phyloP scores from a whole-genome alignment of 1,140 invertebrate species.

The Bombus difficillimus region DNA sequence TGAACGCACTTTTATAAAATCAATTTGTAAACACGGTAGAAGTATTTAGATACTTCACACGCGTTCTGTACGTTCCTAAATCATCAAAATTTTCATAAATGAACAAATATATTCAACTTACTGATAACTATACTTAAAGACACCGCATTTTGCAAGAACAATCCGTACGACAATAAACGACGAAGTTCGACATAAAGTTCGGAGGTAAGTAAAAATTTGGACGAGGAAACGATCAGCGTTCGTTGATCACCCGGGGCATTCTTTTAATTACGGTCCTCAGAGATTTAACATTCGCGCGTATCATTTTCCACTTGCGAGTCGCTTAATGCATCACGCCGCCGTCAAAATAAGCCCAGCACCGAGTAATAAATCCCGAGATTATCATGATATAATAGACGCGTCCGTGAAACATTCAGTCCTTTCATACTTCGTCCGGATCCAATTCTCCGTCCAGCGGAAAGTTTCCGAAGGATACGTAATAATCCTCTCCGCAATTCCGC shows the following conservation, averaged over 20 bases:
- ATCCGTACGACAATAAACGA: background rate
- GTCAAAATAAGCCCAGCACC: slow-evolving; percentile 37
- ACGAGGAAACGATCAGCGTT: background rate
- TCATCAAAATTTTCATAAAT: too few relatives aligned
- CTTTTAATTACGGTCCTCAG: background rate
- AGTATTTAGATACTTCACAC: too few relatives aligned
- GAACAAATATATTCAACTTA: too few relatives aligned
- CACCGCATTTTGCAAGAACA: background rate
- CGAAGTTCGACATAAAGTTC: background rate
- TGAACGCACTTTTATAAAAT: too few relatives aligned
- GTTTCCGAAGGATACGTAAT: slow-evolving; percentile 66
- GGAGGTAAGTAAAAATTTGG: background rate
- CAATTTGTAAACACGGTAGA: too few relatives aligned
- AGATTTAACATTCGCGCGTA: slow-evolving; percentile 16
- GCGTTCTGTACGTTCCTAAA: too few relatives aligned
- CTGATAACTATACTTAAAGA: too few relatives aligned
- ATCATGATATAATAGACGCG: slow-evolving; percentile 58
- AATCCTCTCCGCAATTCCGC: slow-evolving; percentile 56
- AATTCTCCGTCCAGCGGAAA: slow-evolving; percentile 59
- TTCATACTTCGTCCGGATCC: slow-evolving; percentile 50
- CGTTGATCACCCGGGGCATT: slow-evolving; percentile 2
- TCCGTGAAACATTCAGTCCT: slow-evolving; percentile 44
- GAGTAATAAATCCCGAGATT: slow-evolving; percentile 63
- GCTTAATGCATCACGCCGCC: slow-evolving; percentile 20
- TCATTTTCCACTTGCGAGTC: slow-evolving; percentile 33